These are phyloP conservation scores for Spilosoma lubricipeda DNA, from an alignment of 2,888 invertebrate species.

Conservation along the genomic window DNA sequence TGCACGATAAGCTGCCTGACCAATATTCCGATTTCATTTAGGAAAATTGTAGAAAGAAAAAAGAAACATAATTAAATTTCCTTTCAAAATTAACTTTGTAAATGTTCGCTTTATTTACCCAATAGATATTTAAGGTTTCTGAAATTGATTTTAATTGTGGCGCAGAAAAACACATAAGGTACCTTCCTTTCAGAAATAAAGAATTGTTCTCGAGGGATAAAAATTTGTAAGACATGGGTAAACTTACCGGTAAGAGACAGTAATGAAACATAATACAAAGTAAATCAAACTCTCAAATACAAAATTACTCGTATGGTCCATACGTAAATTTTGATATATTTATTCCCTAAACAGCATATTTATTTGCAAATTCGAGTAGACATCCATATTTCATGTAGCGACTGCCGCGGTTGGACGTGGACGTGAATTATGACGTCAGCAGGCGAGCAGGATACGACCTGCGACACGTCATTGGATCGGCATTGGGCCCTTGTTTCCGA, in stretches of 20 bases:
- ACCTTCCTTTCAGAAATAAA: not conserved
- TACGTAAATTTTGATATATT: slow-evolving; percentile 20
- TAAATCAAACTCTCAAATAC: not conserved
- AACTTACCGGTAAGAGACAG: not conserved
- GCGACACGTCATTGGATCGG: slow-evolving; percentile 51
- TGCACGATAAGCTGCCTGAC: no score
- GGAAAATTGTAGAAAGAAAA: no score
- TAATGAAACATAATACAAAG: not conserved
- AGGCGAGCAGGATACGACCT: slow-evolving; percentile 47
- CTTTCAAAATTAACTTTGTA: no score
- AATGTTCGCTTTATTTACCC: no score
- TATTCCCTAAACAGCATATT: slow-evolving; percentile 40
- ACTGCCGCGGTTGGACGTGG: slow-evolving; percentile 40
- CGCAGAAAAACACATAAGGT: not conserved
- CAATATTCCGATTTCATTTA: no score
- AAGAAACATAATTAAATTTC: no score
- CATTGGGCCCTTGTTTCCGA: slow-evolving; percentile 48
- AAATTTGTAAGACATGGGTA: not conserved
- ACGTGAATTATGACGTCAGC: slow-evolving; percentile 50
- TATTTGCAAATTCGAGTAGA: slow-evolving; percentile 41
- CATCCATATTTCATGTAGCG: slow-evolving; percentile 45
- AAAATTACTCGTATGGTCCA: not conserved
- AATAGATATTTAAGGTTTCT: no score
- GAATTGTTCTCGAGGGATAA: not conserved
- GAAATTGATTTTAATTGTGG: no score